Percentiles rank a stretch among this genome's conserved stretches.
phyloP scores from a whole-genome alignment of 30 jellyfish, hydroid and myxozoan genomes.

The Euphysa ruthae region DNA sequence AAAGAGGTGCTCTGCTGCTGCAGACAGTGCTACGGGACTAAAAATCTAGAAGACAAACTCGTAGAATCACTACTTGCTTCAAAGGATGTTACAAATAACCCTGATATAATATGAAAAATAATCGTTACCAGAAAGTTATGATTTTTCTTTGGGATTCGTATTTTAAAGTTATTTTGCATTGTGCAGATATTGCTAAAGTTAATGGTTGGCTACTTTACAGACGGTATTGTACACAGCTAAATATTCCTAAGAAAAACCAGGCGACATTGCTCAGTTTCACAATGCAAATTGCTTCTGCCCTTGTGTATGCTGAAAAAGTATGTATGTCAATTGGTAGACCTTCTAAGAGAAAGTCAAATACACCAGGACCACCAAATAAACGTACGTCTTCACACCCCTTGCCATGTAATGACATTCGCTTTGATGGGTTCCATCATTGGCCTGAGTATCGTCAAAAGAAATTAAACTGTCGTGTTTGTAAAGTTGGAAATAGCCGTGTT shows the following conservation, averaged over 20 bases:
- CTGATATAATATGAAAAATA: no score
- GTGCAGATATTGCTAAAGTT: background rate
- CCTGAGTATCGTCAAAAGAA: conserved; percentile 33
- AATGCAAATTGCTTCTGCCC: no score
- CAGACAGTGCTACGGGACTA: no score
- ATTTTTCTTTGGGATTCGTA: no score
- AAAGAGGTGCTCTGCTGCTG: no score
- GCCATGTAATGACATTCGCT: conserved; percentile 21
- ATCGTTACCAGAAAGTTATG: no score
- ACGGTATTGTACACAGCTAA: background rate
- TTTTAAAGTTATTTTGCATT: background rate
- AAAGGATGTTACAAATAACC: no score
- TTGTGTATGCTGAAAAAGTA: background rate
- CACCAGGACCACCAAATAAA: background rate
- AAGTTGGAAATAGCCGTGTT: conserved; percentile 22
- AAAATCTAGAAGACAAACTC: no score
- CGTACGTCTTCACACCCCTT: conserved; percentile 5
- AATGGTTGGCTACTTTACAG: background rate
- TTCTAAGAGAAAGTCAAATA: background rate
- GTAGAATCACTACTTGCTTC: no score
- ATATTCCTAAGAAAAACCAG: background rate
- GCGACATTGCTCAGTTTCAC: background rate
- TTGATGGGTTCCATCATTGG: conserved; percentile 34
- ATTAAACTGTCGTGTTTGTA: conserved; percentile 20
- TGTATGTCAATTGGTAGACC: background rate